Base-by-base conservation (phyloP, 2,113 vertebrate species). In the Tychaedon coryphoeus region DNA sequence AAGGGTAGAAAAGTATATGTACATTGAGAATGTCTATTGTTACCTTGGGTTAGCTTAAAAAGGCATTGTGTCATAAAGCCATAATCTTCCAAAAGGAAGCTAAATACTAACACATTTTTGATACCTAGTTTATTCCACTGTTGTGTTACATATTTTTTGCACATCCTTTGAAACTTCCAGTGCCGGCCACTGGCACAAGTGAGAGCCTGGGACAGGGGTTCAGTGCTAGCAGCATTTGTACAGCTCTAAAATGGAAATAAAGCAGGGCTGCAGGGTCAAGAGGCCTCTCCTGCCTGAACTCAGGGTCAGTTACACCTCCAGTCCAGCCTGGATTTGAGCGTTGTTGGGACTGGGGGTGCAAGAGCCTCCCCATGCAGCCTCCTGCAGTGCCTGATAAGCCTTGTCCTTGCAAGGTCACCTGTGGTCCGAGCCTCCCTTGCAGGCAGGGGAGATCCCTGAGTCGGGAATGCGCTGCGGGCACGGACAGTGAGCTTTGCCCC, bases 391-490 rank as follows among this genome's bases (percentile, higher is more conserved):
- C n/a, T 43, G 33, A 17, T 50, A 31, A 94, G 43, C 50, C 36
- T 43, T 64, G 24, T 58, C 60, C 62, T 73, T 61, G 16, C 13
- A 15, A 25, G 45, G 22, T 67, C 42, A 19, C 1, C 0, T 8
- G 33, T 66, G 51, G 33, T 9, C 34, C 0, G 0, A 33, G 45
- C 36, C 38, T 76, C 62, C 54, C n/a, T 70, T 4, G 0, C 50
- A 48, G 47, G 40, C 67, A 51, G 57, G 54, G n/a, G 24, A 31
- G 31, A 24, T 8, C 74, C 38, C 56, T 47, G 51, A 2, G 1
- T 12, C 0, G 0, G 34, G 33, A 20, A 24, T 29, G 34, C 23
- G 3, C 51, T 4, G 1, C 23, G 38, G 43, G 29, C 8, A 3
- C 3, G 0, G 4, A 40, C 19, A 43, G 34, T 1, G 1, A 23